Evolutionary conservation across 1,140 invertebrate species (phyloP), one percentile per base, ranked within the genome.

Genomic region (Babylonia areolata): DNA sequence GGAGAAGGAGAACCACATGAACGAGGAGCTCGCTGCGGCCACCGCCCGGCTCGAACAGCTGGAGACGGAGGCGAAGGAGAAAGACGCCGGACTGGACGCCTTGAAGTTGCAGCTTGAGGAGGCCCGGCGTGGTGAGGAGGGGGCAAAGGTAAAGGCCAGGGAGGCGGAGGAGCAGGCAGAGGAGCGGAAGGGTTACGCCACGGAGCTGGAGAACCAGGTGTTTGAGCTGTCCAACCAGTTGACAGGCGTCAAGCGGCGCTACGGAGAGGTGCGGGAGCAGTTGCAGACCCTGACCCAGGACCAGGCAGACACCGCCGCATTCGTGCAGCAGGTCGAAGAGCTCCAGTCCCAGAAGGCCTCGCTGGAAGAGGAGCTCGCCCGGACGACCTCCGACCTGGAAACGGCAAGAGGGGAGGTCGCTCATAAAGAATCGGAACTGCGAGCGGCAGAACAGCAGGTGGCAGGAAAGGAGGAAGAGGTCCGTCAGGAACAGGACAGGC

Each of bases 181-280:
- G 83, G 92, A 92, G 54, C 91, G 90, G 80, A 90, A 90, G 35
- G 85, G 23, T 40, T 92, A 93, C 46, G 84, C 87, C 23, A 37
- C 90, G 51, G 92, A 92, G 85, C 85, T 93, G 35, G 92, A 93
- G 86, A 86, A 89, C 33, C 89, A 92, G 86, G 87, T 93, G 20
- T 73, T 91, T 1, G 89, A 92, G 31, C 83, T 93, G 86, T 92
- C 92, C n/a, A 91, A 91, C 64, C 83, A 87, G 69, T 78, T 92
- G 42, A 75, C 92, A 9, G 91, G 91, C 15, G 80, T 88, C 12
- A 92, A 90, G 84, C 90, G 82, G 69, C 90, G 89, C 81, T 90
- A 90, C 88, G 91, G 90, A 28, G 79, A 87, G 35, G 58, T 92
- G 69, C 89, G 89, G 84, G 77, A 90, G 64, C 88, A 89, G 75